Base-by-base conservation (phyloP, 1,140 invertebrate genomes). In the Armadillidium nasatum region DNA sequence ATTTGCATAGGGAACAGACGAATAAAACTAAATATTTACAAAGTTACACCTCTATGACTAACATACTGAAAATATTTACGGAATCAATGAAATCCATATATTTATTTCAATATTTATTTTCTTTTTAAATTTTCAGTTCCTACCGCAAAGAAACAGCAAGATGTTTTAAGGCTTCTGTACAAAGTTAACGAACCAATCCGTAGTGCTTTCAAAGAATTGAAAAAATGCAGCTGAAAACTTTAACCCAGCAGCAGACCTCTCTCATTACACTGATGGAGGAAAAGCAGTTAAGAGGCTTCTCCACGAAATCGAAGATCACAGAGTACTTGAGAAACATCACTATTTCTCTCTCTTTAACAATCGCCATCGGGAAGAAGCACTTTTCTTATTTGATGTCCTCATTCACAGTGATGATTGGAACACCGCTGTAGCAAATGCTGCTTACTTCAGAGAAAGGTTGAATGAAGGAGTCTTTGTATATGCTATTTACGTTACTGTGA, bases 381-480 rank as follows among this genome's bases (percentile, higher is more conserved):
- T 33, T 33, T 33, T 33, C 2, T 6, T 33, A 6, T 33, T 33
- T 6, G 6, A 33, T 3, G 78, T 78, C 33, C 43, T 78, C 10
- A 78, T 75, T 3, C 67, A 75, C 21, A 74, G 77, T 69, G 60
- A 75, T 44, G 72, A 67, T 7, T 78, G 77, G 77, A 3, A 22
- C 0, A 21, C 10, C n/a, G 72, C 71, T 13, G n/a, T 60, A n/a
- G 44, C 67, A 23, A 79, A 73, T 22, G 78, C 78, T 44, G 79
- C 73, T 23, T 78, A 67, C 67, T 75, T 81, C 45, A 71, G 82
- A 7, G 79, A 82, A 44, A 69, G 54, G 13, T 76, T 83, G 22
- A 83, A 83, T 68, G 82, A 83, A 73, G 82, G 82, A 11, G 74
- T 82, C 69, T 83, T 82, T 54, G 82, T 82, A 7, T 82, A 82